A percentile compares a stretch with the other conserved stretches of the same genome.
These are phyloP conservation scores for Haliclona indistincta DNA, from an alignment of 37 sponge, comb jelly and placozoan genomes.

Conservation along the genomic window DNA sequence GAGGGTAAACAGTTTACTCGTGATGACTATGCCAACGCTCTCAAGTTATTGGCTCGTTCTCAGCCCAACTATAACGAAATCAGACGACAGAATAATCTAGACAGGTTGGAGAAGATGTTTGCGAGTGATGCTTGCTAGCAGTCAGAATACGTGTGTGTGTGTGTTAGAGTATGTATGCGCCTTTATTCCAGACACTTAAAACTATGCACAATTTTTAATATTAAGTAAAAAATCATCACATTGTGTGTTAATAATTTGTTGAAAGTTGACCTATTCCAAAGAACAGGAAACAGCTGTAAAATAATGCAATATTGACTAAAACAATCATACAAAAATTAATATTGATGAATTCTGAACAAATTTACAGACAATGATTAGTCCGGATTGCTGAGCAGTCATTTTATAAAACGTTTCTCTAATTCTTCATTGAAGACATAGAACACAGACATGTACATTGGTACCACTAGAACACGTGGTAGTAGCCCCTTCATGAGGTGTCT, in stretches of 20 bases:
- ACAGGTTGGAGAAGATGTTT: conserved; percentile 26
- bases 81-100: conserved; percentile 9
- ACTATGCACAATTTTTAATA: neutral
- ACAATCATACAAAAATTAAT: neutral
- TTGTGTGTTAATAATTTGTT: neutral
- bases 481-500: conserved; percentile 74
- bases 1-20: conserved; percentile 67
- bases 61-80: conserved; percentile 31
- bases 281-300: no score
- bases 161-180: neutral
- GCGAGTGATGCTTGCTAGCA: conserved; percentile 10
- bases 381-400: neutral
- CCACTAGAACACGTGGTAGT: conserved; percentile 66
- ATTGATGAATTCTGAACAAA: neutral
- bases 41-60: conserved; percentile 56
- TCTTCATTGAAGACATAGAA: conserved; percentile 74
- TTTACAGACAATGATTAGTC: neutral
- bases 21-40: conserved; percentile 62
- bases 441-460: conserved; percentile 79
- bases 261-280: no score
- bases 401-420: conserved; percentile 31
- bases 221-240: neutral
- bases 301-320: no score
- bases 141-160: neutral
- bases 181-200: neutral